phyloP scores from a whole-genome alignment of 2,888 invertebrate species.

The Clostera curtula region DNA sequence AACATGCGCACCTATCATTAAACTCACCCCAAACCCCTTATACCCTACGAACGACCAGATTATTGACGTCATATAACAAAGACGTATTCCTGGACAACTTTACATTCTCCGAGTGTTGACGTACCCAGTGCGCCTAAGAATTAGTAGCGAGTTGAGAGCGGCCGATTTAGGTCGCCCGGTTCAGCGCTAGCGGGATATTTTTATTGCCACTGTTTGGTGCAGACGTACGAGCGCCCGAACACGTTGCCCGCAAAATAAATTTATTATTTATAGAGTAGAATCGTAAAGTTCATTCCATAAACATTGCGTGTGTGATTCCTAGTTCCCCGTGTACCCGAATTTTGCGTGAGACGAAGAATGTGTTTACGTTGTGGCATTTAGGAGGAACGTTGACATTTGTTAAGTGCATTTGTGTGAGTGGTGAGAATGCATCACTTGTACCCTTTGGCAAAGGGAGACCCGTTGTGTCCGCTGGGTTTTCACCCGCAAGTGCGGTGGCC shows the following conservation, averaged over 20 bases:
- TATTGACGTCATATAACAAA: too few relatives aligned
- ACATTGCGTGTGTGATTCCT: conserved; percentile 39
- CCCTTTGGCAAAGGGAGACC: conserved; percentile 88
- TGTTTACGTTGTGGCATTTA: conserved; percentile 52
- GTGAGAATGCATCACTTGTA: conserved; percentile 82
- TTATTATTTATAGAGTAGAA: conserved; percentile 63
- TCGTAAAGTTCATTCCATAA: conserved; percentile 69
- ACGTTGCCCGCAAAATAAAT: conserved; percentile 55
- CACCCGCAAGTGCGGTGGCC: conserved; percentile 97
- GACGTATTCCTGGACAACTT: too few relatives aligned
- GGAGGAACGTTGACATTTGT: conserved; percentile 53
- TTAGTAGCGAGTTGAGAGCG: conserved; percentile 40
- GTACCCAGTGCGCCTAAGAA: conserved; percentile 37
- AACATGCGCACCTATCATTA: conserved; percentile 8
- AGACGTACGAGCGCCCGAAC: conserved; percentile 57
- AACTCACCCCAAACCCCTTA: conserved; percentile 8
- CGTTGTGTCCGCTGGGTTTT: conserved; percentile 93
- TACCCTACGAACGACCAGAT: conserved; percentile 12
- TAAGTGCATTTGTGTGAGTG: conserved; percentile 56
- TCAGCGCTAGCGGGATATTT: conserved; percentile 69
- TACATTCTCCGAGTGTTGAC: conserved; percentile 28
- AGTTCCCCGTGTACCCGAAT: conserved; percentile 23
- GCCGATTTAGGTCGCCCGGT: conserved; percentile 72
- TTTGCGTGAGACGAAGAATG: conserved; percentile 27
- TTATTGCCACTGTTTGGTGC: conserved; percentile 66